phyloP scores from a whole-genome alignment of 2,797 vertebrate genomes.

The Mastacembelus armatus region DNA sequence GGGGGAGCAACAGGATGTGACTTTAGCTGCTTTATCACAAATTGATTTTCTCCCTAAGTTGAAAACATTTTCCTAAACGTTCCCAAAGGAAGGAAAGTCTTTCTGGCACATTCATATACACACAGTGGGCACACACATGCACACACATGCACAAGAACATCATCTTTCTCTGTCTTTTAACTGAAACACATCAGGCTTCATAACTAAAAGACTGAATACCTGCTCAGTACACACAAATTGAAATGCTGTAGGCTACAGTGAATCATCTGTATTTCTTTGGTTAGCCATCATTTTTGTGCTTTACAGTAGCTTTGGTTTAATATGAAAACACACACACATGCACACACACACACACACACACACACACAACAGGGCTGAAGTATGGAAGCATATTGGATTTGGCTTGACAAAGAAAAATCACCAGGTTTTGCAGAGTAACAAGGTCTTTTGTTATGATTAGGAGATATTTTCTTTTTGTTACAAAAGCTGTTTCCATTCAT shows the following conservation, averaged over 20 bases:
- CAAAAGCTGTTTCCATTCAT: conserved; percentile 30
- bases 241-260: conserved; percentile 22
- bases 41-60: conserved; percentile 54
- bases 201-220: conserved; percentile 39
- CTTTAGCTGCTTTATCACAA: conserved; percentile 40
- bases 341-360: too few relatives aligned
- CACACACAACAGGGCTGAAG: conserved; percentile 1
- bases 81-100: conserved; percentile 34
- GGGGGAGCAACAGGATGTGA: conserved; percentile 25
- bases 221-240: conserved; percentile 13
- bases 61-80: conserved; percentile 55
- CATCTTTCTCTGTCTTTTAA: conserved; percentile 26
- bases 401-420: conserved; percentile 52
- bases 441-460: conserved; percentile 61
- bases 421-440: conserved; percentile 31
- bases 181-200: conserved; percentile 33
- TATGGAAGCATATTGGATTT: conserved; percentile 20
- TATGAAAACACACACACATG: too few relatives aligned
- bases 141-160: not conserved
- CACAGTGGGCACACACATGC: not conserved
- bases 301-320: conserved; percentile 4
- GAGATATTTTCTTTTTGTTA: conserved; percentile 22
- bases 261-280: conserved; percentile 28
- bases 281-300: conserved; percentile 20
- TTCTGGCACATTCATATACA: not conserved